Evolutionary conservation across 2,888 invertebrate genomes (phyloP).

Genomic region (Anoncus sp.): DNA sequence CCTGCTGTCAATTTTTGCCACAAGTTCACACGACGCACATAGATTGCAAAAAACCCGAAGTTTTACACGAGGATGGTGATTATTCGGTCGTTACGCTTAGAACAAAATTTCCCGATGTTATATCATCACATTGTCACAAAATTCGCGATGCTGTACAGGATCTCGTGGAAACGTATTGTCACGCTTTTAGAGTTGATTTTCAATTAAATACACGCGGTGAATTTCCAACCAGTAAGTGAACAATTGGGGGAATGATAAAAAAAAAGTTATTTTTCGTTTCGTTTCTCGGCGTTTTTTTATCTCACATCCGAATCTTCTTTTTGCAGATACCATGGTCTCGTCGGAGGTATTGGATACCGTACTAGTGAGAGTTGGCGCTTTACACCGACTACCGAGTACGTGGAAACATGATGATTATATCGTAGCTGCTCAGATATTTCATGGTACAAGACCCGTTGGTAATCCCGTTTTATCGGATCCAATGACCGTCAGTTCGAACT

Average conservation of each 20-base stretch:
- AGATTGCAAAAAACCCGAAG: slow-evolving; percentile 86
- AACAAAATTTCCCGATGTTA: slow-evolving; percentile 84
- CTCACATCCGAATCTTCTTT: neutral
- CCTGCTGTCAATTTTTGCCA: slow-evolving; percentile 84
- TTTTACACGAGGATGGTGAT: slow-evolving; percentile 88
- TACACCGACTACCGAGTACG: slow-evolving; percentile 90
- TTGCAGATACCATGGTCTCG: slow-evolving; percentile 88
- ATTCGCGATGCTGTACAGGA: slow-evolving; percentile 92
- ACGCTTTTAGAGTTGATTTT: slow-evolving; percentile 94
- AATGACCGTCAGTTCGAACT: slow-evolving; percentile 87
- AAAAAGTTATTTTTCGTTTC: neutral
- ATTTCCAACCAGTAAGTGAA: slow-evolving; percentile 83
- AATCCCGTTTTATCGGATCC: slow-evolving; percentile 90
- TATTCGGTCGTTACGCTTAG: slow-evolving; percentile 89
- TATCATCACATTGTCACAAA: slow-evolving; percentile 88
- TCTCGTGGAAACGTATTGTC: slow-evolving; percentile 93
- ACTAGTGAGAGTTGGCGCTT: slow-evolving; percentile 91
- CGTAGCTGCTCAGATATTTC: slow-evolving; percentile 93
- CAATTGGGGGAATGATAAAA: neutral
- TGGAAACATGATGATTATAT: slow-evolving; percentile 95
- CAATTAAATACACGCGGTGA: slow-evolving; percentile 87
- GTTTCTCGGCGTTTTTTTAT: neutral
- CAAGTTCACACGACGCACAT: slow-evolving; percentile 80
- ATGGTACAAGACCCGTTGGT: slow-evolving; percentile 93
- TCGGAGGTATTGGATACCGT: slow-evolving; percentile 90